Evolutionary conservation across 2,888 invertebrate genomes (phyloP), one percentile per base, ranked within the genome.

Genomic region (Podotricha telesiphe): DNA sequence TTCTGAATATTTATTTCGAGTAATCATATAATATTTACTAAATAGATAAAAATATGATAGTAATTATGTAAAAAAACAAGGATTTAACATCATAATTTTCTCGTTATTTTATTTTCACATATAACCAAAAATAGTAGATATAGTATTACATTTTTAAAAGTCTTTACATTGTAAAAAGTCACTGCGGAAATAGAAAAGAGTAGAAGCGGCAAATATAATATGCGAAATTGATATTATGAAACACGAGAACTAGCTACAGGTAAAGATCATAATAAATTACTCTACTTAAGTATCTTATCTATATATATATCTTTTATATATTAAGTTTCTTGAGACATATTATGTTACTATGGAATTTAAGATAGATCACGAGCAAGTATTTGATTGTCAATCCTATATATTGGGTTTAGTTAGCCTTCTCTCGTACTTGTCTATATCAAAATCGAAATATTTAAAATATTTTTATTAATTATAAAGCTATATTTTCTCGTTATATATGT

Each of bases 291-390:
- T 19, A 40, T n/a, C n/a, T n/a, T n/a, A n/a, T n/a, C n/a, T n/a
- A n/a, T n/a, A n/a, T n/a, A n/a, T 45, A 61, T 64, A 70, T 67
- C 45, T 37, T 4, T 55, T 37, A 56, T 45, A 56, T 63, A 56
- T 63, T 56, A 56, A 34, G 19, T 68, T 68, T 28, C 63, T 55
- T 17, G 22, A 11, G 40, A 63, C 20, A 40, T 63, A 68, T 53
- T 67, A 48, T 34, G 19, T 55, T 62, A 37, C 53, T 48, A 20
- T 55, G 40, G 56, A 68, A 63, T 40, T 63, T 68, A 40, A 68
- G 63, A 68, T 68, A 68, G 19, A 68, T 55, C 63, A 68, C 68
- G 53, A 45, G 50, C 48, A 17, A 66, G 19, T 40, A 51, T 66
- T 37, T 40, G 13, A 34, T 34, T 28, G 10, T 59, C 10, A n/a